These are phyloP conservation scores for Mermis nigrescens DNA, from an alignment of 2,888 invertebrate species.

Conservation along the genomic window DNA sequence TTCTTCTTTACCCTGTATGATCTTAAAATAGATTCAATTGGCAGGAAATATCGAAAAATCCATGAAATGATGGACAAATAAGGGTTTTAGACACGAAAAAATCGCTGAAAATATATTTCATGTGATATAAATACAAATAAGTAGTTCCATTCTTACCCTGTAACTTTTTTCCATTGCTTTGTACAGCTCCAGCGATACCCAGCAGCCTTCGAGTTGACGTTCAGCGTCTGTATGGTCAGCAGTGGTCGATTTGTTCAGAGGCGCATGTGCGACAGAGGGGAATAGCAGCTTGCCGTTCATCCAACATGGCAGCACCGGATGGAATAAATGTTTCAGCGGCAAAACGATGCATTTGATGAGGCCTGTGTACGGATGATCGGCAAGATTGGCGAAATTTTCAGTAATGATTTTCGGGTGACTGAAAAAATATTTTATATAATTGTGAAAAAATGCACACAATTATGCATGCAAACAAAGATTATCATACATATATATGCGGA, in stretches of 20 bases:
- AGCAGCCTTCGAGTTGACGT: background rate
- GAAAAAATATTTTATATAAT: too few species aligned
- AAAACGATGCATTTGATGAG: slow-evolving; percentile 21
- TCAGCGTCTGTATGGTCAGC: background rate
- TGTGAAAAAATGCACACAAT: too few species aligned
- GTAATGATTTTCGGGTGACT: slow-evolving; percentile 9
- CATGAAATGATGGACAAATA: too few species aligned
- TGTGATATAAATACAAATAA: too few species aligned
- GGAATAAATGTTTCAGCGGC: slow-evolving; percentile 21
- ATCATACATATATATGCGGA: too few species aligned
- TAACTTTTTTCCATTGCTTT: background rate
- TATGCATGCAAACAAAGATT: too few species aligned
- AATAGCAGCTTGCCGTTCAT: slow-evolving; percentile 20
- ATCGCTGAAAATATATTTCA: too few species aligned
- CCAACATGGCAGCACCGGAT: slow-evolving; percentile 23
- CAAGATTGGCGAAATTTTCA: slow-evolving; percentile 1
- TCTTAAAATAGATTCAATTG: too few species aligned
- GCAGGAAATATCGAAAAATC: too few species aligned
- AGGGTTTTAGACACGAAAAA: too few species aligned
- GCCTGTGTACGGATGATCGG: slow-evolving; percentile 18
- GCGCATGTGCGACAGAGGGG: slow-evolving; percentile 11
- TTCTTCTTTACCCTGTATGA: background rate
- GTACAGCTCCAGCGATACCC: background rate
- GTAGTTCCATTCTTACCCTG: background rate
- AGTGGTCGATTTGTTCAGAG: background rate